These are phyloP conservation scores for Neodiprion pinetum DNA, from an alignment of 1,140 invertebrate species.

Conservation along the genomic window DNA sequence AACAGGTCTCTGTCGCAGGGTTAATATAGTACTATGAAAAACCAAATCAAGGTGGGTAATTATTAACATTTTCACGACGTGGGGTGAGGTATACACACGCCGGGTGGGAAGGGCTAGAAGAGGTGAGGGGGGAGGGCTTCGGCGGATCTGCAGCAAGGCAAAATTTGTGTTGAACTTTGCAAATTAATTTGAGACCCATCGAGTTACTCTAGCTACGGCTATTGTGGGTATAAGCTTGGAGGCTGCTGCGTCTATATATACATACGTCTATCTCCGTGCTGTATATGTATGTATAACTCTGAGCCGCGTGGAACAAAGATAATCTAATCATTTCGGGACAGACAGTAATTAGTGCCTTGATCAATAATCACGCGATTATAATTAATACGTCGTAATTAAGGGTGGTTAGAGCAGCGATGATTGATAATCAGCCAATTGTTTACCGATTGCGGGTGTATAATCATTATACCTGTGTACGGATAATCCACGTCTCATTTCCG, in stretches of 20 bases:
- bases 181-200: background rate
- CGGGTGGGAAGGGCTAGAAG: too few relatives aligned
- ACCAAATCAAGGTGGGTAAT: too few relatives aligned
- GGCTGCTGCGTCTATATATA: background rate
- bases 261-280: background rate
- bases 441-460: slow-evolving; percentile 34
- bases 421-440: slow-evolving; percentile 40
- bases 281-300: background rate
- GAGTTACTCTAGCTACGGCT: background rate
- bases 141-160: too few relatives aligned
- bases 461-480: background rate
- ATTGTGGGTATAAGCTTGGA: background rate
- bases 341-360: slow-evolving; percentile 9
- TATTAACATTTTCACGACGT: too few relatives aligned
- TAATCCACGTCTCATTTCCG: background rate
- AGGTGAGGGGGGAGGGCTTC: too few relatives aligned
- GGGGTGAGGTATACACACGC: too few relatives aligned
- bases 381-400: slow-evolving; percentile 52
- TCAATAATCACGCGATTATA: slow-evolving; percentile 52
- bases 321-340: slow-evolving; percentile 47
- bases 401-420: slow-evolving; percentile 32
- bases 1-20: too few relatives aligned
- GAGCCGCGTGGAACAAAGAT: slow-evolving; percentile 43
- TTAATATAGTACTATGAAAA: too few relatives aligned
- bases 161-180: background rate